phyloP scores from a whole-genome alignment of 2,113 vertebrate species.

The Candoia aspera region DNA sequence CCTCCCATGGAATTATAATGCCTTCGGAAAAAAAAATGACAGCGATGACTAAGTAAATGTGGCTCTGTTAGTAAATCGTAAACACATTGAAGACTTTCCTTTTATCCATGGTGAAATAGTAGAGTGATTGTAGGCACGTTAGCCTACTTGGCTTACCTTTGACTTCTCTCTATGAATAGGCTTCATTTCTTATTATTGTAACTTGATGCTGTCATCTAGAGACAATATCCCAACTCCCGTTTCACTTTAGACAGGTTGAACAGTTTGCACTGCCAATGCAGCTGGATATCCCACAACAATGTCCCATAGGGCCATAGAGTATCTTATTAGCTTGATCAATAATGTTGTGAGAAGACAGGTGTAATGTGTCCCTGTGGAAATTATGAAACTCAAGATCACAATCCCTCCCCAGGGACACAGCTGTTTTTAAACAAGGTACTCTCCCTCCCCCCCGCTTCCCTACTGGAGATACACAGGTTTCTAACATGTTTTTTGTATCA shows the following conservation, averaged over 20 bases:
- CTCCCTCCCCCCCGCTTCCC: not conserved
- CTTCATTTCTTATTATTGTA: slow-evolving; percentile 79
- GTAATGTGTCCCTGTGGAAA: slow-evolving; percentile 60
- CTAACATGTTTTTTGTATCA: slow-evolving; percentile 2
- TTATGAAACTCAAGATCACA: slow-evolving; percentile 45
- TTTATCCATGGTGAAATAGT: slow-evolving; percentile 59
- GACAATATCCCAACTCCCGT: slow-evolving; percentile 79
- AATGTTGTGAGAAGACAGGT: slow-evolving; percentile 46
- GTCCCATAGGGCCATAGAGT: slow-evolving; percentile 48
- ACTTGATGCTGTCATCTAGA: slow-evolving; percentile 74
- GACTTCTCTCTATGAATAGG: slow-evolving; percentile 73
- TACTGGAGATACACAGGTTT: not conserved
- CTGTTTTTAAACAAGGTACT: slow-evolving; percentile 6
- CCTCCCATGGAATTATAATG: slow-evolving; percentile 42
- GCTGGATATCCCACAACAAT: slow-evolving; percentile 58
- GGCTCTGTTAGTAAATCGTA: slow-evolving; percentile 59
- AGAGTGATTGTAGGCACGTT: slow-evolving; percentile 57
- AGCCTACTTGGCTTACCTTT: slow-evolving; percentile 67
- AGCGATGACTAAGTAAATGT: slow-evolving; percentile 59
- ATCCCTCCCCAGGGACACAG: slow-evolving; percentile 15
- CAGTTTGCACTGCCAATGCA: slow-evolving; percentile 68
- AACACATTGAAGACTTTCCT: slow-evolving; percentile 52
- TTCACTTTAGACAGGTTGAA: slow-evolving; percentile 52
- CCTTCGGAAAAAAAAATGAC: slow-evolving; percentile 49
- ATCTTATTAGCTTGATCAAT: slow-evolving; percentile 63